Conservation (phyloP, 2,113 vertebrate species). For the Strix uralensis region DNA sequence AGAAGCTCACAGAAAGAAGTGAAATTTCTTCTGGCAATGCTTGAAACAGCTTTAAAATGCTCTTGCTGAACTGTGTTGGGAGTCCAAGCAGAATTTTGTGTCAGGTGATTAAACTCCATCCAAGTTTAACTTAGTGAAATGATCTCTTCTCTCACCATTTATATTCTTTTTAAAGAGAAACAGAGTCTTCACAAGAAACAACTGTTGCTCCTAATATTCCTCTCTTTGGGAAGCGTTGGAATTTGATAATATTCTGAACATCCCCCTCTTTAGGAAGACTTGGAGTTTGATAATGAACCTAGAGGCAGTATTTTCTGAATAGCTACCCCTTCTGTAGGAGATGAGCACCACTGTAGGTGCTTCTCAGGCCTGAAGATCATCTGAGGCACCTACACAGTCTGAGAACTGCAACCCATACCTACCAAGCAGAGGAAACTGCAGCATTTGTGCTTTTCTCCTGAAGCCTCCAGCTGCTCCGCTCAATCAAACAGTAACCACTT, state of each 20-base stretch:
- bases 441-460: not conserved
- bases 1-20: not conserved
- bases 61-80: not conserved
- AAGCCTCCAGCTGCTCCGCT: not conserved
- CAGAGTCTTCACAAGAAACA: not conserved
- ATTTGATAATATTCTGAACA: not conserved
- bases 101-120: not conserved
- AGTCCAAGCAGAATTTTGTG: not conserved
- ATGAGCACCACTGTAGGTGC: not conserved
- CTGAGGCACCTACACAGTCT: not conserved
- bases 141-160: not conserved
- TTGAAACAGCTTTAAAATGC: not conserved
- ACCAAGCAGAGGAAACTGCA: not conserved
- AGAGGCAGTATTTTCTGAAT: not conserved
- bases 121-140: not conserved
- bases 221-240: not conserved
- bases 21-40: not conserved
- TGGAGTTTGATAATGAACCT: not conserved
- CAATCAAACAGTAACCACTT: accelerated
- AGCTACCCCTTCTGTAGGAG: not conserved
- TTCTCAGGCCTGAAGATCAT: not conserved
- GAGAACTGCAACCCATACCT: not conserved
- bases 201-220: not conserved
- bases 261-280: not conserved
- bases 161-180: not conserved